Base-by-base conservation (phyloP, 2,888 invertebrate genomes). In the Hypena proboscidalis region DNA sequence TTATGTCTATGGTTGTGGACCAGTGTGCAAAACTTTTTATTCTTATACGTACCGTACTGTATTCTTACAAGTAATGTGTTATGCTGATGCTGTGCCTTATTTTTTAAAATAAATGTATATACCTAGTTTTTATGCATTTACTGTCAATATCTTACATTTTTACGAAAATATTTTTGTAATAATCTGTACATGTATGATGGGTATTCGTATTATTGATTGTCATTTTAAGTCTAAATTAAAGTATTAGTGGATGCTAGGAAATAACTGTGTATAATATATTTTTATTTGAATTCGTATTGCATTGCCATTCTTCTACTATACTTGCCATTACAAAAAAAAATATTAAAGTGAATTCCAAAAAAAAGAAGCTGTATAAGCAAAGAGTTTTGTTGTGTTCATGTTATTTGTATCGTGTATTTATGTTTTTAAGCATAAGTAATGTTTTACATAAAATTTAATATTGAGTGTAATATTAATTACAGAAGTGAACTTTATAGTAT, bases 51-150 rank as follows among this genome's bases (percentile, higher is more conserved):
- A n/a, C n/a, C n/a, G n/a, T n/a, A n/a, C n/a, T n/a, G n/a, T n/a
- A n/a, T n/a, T n/a, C n/a, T n/a, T n/a, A n/a, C n/a, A n/a, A n/a
- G n/a, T n/a, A n/a, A n/a, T n/a, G n/a, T n/a, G n/a, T n/a, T n/a
- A n/a, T n/a, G n/a, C n/a, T n/a, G n/a, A 22, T 14, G 8, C 35
- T 25, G 65, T 64, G 61, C 59, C 60, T 59, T 59, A 64, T 55
- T 47, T 51, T 44, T 25, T 15, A 40, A 33, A 35, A 15, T 37
- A 35, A 35, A 42, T 48, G 29, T 53, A 54, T 11, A 53, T 33
- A 37, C 36, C 7, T 51, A 45, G 8, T 65, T 51, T 65, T n/a
- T 51, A 60, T 48, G 59, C 59, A 60, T 65, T 60, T 60, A 65
- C 41, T 42, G 40, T 44, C 37, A 9, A 42, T 36, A 21, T 53